These are phyloP conservation scores for Julus scanicus DNA, from an alignment of 2,888 invertebrate species.

Conservation along the genomic window DNA sequence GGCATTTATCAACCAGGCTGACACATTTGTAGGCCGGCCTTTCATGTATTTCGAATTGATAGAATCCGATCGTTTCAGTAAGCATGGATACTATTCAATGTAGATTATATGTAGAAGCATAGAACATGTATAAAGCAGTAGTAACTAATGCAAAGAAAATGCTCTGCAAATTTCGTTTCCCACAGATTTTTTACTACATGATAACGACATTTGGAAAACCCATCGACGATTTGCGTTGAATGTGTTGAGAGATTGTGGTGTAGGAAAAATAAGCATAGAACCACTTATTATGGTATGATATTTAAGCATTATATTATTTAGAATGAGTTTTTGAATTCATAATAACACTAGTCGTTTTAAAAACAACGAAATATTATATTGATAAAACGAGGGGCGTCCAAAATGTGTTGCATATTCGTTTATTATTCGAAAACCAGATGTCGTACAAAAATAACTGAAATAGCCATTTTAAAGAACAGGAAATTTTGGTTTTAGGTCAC, in stretches of 20 bases:
- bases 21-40: constrained; percentile 15
- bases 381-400: too few species aligned
- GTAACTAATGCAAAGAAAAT: not conserved
- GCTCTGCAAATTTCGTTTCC: too few species aligned
- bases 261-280: constrained; percentile 51
- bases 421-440: too few species aligned
- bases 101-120: not conserved
- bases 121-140: too few species aligned
- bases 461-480: too few species aligned
- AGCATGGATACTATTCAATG: not conserved
- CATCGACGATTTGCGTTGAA: constrained; percentile 48
- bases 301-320: too few species aligned
- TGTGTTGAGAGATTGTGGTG: constrained; percentile 40
- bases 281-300: constrained; percentile 46
- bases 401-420: too few species aligned
- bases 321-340: too few species aligned
- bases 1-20: constrained; percentile 38
- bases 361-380: too few species aligned
- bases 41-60: not conserved
- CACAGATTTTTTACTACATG: not conserved
- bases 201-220: constrained; percentile 43
- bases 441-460: too few species aligned
- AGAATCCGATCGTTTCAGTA: not conserved
- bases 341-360: too few species aligned
- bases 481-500: too few species aligned